Evolutionary conservation across 1,140 invertebrate species (phyloP), one percentile per base, ranked within the genome.

Genomic region (Lepidostoma basale): DNA sequence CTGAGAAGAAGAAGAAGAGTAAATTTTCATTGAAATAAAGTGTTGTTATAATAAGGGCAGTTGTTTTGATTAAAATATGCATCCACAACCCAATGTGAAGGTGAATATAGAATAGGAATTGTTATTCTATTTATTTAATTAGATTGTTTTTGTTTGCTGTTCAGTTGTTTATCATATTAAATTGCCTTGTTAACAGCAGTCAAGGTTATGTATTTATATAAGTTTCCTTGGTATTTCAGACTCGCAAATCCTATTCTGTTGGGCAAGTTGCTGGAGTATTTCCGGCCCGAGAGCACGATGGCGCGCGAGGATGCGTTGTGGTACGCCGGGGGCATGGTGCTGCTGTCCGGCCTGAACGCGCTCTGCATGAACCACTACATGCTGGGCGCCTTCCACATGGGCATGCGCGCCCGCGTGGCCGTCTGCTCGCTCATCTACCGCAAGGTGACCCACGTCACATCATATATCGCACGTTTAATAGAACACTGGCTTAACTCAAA

Each of bases 371-470:
- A 90, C 77, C 88, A 89, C 59, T 82, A 86, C 18, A 84, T 87
- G 68, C 83, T 88, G 62, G 77, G 79, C 12, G 83, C 86, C 6
- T 87, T 87, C 62, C 85, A 87, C 71, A 78, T 85, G 40, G 88
- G 87, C 1, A 87, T 88, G 77, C 83, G 81, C 75, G 82, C 87
- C 9, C 78, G 87, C 56, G 83, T 85, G 1, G 88, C 88, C 0
- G 79, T 85, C 3, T 90, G 88, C 62, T 88, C 88, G 2, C 73
- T 90, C n/a, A 82, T 90, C 28, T 90, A 90, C 73, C 79, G 88
- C 73, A 90, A 90, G 76, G 86, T 86, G 62, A 67, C 59, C 45
- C 49, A 6, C 9, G 8, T 23, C 26, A 20, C 12, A n/a, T n/a
- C n/a, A n/a, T n/a, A n/a, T n/a, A 36, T 36, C 14, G 10, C 33